Base-by-base conservation (phyloP, 2,888 invertebrate species). In the Lasioglossum oenotherae region DNA sequence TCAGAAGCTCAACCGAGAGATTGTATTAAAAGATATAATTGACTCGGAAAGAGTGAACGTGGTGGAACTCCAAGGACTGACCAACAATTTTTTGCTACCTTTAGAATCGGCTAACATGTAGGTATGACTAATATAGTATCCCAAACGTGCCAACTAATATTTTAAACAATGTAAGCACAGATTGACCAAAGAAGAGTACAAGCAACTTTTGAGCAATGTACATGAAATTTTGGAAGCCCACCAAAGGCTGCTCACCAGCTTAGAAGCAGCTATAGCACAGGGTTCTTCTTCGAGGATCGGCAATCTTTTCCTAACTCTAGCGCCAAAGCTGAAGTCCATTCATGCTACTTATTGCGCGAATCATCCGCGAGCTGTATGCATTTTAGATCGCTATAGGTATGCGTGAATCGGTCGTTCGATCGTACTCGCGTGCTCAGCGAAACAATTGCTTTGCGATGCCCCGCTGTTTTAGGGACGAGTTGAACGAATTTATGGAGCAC, bases 41-140 rank as follows among this genome's bases (percentile, higher is more conserved):
- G 99, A 99, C 94, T 98, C 99, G 10, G 99, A 99, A 95, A 97
- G 97, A 92, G 98, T 98, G 0, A 98, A 99, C 96, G 98, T 99
- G 44, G 97, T 97, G 8, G 99, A 99, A 95, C 96, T 99, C 94
- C 98, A 98, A 93, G 98, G 97, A 53, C 96, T 99, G 74, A 96
- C 98, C 87, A 97, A 97, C 92, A 98, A 98, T 94, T 99, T 98
- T 94, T 96, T 99, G 84, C 97, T 97, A 92, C 98, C 99, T n/a
- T 96, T 99, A 88, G 98, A 98, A 94, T 97, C 97, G 92, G 97
- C 97, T 94, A 97, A 98, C 92, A 97, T 99, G 99, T 99, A 96
- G 97, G 97, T 96, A 49, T 31, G 23, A 5, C 1, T 6, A 27
- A 77, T 53, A 23, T 31, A 2, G 4, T 72, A n/a, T n/a, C n/a